Evolutionary conservation across 2,113 vertebrate species (phyloP).

Genomic region (Halichoerus grypus): DNA sequence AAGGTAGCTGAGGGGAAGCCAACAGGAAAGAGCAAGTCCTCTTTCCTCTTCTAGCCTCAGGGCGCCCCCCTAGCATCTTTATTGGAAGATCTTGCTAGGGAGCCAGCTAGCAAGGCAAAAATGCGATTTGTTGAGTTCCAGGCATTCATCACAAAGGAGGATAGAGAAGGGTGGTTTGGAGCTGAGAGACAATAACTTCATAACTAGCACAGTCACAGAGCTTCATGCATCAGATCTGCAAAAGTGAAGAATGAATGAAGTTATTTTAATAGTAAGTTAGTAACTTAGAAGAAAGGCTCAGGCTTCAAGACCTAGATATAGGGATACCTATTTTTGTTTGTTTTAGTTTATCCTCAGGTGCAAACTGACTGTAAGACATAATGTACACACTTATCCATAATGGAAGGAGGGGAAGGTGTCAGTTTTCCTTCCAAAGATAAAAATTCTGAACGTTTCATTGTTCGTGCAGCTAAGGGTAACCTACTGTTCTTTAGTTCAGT

Average conservation of each 20-base stretch:
- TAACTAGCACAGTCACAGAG: background rate
- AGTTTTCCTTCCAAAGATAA: background rate
- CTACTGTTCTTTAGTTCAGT: background rate
- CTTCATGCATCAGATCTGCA: background rate
- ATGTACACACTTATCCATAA: background rate
- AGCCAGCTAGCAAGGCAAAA: background rate
- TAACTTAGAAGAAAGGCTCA: background rate
- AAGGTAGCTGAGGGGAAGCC: background rate
- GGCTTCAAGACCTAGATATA: background rate
- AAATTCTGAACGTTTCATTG: background rate
- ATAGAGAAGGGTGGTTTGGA: background rate
- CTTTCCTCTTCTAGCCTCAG: background rate
- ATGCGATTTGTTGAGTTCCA: background rate
- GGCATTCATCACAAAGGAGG: background rate
- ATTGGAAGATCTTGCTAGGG: background rate
- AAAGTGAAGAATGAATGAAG: background rate
- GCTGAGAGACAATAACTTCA: background rate
- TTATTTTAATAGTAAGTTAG: background rate
- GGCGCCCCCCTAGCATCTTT: background rate
- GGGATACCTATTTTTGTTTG: background rate
- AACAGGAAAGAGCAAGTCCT: background rate
- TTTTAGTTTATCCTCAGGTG: background rate
- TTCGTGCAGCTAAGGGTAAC: background rate
- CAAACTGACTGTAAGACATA: background rate
- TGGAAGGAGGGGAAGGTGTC: background rate